phyloP scores from a whole-genome alignment of 1,140 invertebrate genomes.

The Metaphire vulgaris region DNA sequence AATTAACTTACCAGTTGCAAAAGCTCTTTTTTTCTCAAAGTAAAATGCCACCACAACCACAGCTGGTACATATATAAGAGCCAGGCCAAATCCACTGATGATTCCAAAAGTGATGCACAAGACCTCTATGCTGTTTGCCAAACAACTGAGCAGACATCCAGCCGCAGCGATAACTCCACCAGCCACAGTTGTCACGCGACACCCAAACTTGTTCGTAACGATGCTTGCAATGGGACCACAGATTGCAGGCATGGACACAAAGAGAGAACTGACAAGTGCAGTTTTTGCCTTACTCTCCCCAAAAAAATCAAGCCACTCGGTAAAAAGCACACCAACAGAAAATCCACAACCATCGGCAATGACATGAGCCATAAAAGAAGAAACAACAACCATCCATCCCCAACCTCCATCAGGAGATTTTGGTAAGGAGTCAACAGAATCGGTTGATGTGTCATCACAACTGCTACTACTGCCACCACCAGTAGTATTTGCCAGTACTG shows the following conservation, averaged over 20 bases:
- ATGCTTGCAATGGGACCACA: conserved; percentile 26
- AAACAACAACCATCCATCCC: conserved; percentile 70
- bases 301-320: conserved; percentile 73
- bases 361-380: conserved; percentile 80
- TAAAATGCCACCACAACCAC: conserved; percentile 86
- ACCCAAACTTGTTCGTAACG: conserved; percentile 14
- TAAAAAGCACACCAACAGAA: conserved; percentile 51
- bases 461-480: no score
- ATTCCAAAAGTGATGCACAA: conserved; percentile 21
- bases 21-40: conserved; percentile 80
- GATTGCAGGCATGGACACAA: conserved; percentile 27
- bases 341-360: conserved; percentile 73
- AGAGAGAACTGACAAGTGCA: conserved; percentile 22
- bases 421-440: no score
- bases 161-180: conserved; percentile 2
- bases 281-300: conserved; percentile 34
- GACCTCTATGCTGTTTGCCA: conserved; percentile 4
- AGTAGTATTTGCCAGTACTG: no score
- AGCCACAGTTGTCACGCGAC: conserved; percentile 4
- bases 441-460: no score
- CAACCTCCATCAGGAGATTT: conserved; percentile 76
- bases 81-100: conserved; percentile 71
- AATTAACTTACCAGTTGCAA: conserved; percentile 72
- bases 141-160: conserved; percentile 4
- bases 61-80: conserved; percentile 81